Conservation (phyloP, 2,113 vertebrate species). For the Columba livia region DNA sequence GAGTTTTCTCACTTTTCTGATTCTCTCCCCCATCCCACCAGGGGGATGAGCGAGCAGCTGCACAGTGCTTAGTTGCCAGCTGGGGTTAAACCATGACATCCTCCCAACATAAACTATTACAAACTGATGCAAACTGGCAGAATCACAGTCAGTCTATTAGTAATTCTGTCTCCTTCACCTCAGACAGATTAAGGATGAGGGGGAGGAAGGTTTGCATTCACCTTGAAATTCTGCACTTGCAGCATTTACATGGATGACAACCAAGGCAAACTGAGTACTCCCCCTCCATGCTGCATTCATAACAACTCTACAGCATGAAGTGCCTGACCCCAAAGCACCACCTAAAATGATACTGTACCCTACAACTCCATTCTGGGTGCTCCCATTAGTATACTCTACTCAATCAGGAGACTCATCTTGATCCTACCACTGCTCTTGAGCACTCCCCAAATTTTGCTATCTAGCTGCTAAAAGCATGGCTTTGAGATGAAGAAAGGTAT, state of each 20-base stretch:
- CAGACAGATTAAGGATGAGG: neutral
- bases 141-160: neutral
- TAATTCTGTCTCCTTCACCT: accelerated
- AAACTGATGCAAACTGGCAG: neutral
- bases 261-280: neutral
- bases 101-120: neutral
- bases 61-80: no score
- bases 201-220: neutral
- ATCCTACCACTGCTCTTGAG: neutral
- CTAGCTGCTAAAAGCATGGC: neutral
- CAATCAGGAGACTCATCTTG: neutral
- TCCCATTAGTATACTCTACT: accelerated
- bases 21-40: no score
- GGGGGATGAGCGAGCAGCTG: no score
- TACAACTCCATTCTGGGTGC: neutral
- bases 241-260: neutral
- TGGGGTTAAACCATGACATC: no score
- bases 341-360: neutral
- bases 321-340: neutral
- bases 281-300: neutral
- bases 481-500: neutral
- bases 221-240: neutral
- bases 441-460: neutral
- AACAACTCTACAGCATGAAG: neutral
- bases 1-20: no score